Conservation (phyloP, 2,797 vertebrate genomes). For the Crax fasciolata region DNA sequence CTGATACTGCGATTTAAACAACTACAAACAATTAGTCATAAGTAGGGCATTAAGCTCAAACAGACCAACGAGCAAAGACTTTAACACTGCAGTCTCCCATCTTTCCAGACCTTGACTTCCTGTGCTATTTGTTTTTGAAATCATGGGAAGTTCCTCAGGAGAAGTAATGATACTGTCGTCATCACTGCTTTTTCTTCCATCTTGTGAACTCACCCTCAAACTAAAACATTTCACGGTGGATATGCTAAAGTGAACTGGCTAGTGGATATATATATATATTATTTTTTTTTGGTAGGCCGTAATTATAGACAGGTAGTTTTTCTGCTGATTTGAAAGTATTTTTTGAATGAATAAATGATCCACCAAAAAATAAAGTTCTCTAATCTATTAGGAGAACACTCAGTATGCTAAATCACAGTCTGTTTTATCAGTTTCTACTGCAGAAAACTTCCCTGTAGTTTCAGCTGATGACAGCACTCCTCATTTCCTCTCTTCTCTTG, state of each 20-base stretch:
- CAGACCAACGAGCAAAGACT: background rate
- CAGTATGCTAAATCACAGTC: background rate
- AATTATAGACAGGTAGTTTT: background rate
- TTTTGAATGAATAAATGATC: background rate
- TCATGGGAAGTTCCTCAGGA: background rate
- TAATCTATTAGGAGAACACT: background rate
- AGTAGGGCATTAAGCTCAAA: slow-evolving; percentile 1
- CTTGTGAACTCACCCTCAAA: background rate
- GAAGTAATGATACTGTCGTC: background rate
- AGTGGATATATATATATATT: background rate
- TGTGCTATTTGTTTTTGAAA: background rate
- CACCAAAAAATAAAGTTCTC: background rate
- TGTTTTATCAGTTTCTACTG: slow-evolving; percentile 25
- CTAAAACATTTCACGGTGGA: background rate
- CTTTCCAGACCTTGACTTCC: background rate
- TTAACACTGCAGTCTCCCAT: background rate
- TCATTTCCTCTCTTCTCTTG: slow-evolving; percentile 23
- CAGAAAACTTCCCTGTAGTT: slow-evolving; percentile 35
- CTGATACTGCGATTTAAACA: slow-evolving; percentile 57
- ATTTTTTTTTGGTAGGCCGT: accelerated
- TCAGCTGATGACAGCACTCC: slow-evolving; percentile 37
- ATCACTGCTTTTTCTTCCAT: background rate
- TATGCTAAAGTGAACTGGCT: background rate
- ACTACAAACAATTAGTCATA: slow-evolving; percentile 42
- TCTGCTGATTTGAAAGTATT: background rate